Evolutionary conservation across 2,888 invertebrate species (phyloP), one percentile per base, ranked within the genome.

Genomic region (Platynereis dumerilii): DNA sequence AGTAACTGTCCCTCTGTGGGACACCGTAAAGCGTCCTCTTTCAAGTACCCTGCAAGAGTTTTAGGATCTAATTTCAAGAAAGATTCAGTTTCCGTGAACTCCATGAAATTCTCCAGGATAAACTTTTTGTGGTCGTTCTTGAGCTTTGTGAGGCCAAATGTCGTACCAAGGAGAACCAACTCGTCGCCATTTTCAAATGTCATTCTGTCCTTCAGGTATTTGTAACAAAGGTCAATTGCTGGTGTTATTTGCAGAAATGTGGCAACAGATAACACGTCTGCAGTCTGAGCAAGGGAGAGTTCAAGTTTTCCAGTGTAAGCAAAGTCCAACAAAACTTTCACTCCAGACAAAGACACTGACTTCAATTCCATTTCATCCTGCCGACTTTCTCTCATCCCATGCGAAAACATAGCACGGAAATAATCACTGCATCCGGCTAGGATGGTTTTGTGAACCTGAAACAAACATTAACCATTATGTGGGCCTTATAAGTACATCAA

Each of bases 371-470:
- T n/a, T 2, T 12, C 29, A 7, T 44, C 26, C n/a, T 15, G 42
- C 17, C 60, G 52, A 24, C 62, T 54, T n/a, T 69, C 69, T 17
- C 24, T 20, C 67, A 67, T 67, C 20, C 60, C 60, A 26, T 67
- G 69, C 3, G 69, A 67, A 42, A 69, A 69, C 55, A 69, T 52
- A 2, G 69, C 69, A 5, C 60, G 56, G 48, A 69, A 69, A 45
- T 67, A 69, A 42, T 69, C 69, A 58, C 69, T 67, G 54, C 67
- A 67, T 5, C 67, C 65, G 1, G 69, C 67, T 3, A 69, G 34
- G 20, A 69, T 62, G 12, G 58, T 44, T 22, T 56, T 56, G 44
- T 69, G 69, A 7, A 67, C 69, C 69, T 69, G 26, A 34, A 34
- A n/a, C n/a, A n/a, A n/a, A n/a, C n/a, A n/a, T n/a, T n/a, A n/a